Conservation (phyloP, 2,888 invertebrate genomes). For the Gordius sp. region DNA sequence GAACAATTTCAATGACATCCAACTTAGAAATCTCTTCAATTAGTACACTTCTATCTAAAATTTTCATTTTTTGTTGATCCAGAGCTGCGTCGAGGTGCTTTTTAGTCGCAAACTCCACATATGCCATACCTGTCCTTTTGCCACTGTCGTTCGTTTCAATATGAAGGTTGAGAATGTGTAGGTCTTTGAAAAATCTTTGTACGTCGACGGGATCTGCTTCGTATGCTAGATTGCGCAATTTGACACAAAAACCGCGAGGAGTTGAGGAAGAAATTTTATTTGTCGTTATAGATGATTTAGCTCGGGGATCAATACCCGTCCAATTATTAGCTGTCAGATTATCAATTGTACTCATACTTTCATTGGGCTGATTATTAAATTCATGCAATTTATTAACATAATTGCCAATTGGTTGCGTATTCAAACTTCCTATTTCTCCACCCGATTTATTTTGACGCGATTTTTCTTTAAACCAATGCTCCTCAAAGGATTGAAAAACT, state of each 20-base stretch:
- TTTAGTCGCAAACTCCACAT: not conserved
- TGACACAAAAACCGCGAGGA: not conserved
- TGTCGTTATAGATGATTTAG: too few species aligned
- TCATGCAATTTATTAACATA: too few species aligned
- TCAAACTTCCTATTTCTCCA: too few species aligned
- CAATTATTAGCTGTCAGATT: too few species aligned
- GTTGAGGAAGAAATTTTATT: too few species aligned
- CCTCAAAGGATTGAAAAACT: not conserved
- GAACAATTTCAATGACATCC: not conserved
- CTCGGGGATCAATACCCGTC: too few species aligned
- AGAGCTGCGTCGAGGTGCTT: not conserved
- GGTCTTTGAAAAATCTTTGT: not conserved
- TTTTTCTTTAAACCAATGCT: too few species aligned
- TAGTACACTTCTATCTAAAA: not conserved
- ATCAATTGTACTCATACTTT: too few species aligned
- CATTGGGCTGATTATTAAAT: too few species aligned
- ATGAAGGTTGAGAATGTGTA: not conserved
- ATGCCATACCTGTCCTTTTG: not conserved
- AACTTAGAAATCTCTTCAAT: not conserved
- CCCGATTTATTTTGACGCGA: too few species aligned
- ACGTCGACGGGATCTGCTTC: not conserved
- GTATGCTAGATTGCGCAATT: not conserved
- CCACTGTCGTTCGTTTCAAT: not conserved
- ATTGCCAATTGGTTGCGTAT: too few species aligned
- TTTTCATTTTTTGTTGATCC: not conserved